Evolutionary conservation across 2,888 invertebrate species (phyloP).

Genomic region (Acrobeloides nanus): DNA sequence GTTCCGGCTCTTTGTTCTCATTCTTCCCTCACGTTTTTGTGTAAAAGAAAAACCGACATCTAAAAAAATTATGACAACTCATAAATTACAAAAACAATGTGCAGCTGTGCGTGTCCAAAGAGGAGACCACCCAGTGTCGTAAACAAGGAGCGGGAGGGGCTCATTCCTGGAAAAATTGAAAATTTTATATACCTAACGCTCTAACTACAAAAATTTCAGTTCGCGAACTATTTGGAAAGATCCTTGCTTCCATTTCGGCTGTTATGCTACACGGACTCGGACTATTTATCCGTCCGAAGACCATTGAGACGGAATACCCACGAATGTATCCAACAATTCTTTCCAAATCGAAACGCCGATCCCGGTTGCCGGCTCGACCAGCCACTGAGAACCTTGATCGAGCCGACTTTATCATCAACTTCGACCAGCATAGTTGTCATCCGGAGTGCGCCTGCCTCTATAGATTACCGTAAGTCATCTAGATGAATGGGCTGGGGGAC

Average conservation of each 20-base stretch:
- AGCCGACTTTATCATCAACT: conserved; percentile 9
- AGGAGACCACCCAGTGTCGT: too few relatives aligned
- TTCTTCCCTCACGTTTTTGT: too few relatives aligned
- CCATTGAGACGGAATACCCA: conserved; percentile 34
- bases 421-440: conserved; percentile 30
- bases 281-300: conserved; percentile 37
- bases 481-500: too few relatives aligned
- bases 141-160: too few relatives aligned
- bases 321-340: conserved; percentile 39
- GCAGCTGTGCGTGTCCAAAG: too few relatives aligned
- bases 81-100: too few relatives aligned
- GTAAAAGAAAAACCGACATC: too few relatives aligned
- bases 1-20: too few relatives aligned
- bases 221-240: conserved; percentile 49
- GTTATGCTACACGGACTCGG: conserved; percentile 49
- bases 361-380: conserved; percentile 15
- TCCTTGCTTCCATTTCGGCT: conserved; percentile 45
- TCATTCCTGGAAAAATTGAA: too few relatives aligned
- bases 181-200: too few relatives aligned
- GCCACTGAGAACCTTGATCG: conserved; percentile 7
- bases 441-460: conserved; percentile 35
- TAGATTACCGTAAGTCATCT: conserved; percentile 30
- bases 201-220: too few relatives aligned
- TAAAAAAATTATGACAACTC: too few relatives aligned
- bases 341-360: conserved; percentile 22